Evolutionary conservation across 1,140 invertebrate genomes (phyloP), one percentile per base, ranked within the genome.

Genomic region (Adelges cooleyi): DNA sequence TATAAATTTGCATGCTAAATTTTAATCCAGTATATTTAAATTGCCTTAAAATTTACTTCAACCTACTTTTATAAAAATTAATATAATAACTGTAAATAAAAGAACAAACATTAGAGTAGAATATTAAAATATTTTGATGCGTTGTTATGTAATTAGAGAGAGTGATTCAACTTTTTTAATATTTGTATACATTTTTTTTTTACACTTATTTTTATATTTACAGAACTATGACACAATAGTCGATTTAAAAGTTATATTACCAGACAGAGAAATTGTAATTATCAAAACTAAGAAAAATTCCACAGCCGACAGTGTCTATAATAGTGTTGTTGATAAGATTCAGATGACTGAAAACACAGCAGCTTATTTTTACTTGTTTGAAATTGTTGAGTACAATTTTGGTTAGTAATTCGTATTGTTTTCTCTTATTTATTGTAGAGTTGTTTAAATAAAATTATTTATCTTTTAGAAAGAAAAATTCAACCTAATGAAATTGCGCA

Each of bases 371-470:
- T 95, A 95, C 72, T 79, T 99, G 27, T 98, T 98, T 79, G 95
- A 99, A 81, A 97, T 96, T 71, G 91, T 98, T 50, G 94, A 96
- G 73, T 93, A 94, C 73, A 92, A 92, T 77, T 95, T 95, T 76
- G 90, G 89, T 91, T 74, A 80, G 79, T 78, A 18, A 53, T 20
- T 25, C n/a, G n/a, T n/a, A n/a, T n/a, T n/a, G 20, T 25, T 20
- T 51, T 9, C n/a, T n/a, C n/a, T n/a, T 33, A 33, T 6, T 33
- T 33, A 6, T 33, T 33, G 29, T 6, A 27, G 23, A 15, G 27
- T 22, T 44, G n/a, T 62, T 65, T 20, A 90, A 91, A 76, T 95
- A 93, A 75, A 27, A 22, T 46, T 29, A 29, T 54, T 15, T 20
- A 36, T 44, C 2, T 77, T 78, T 40, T 76, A 92, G 94, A 98